Conservation (phyloP, 2,113 vertebrate genomes). For the Eolophus roseicapilla region DNA sequence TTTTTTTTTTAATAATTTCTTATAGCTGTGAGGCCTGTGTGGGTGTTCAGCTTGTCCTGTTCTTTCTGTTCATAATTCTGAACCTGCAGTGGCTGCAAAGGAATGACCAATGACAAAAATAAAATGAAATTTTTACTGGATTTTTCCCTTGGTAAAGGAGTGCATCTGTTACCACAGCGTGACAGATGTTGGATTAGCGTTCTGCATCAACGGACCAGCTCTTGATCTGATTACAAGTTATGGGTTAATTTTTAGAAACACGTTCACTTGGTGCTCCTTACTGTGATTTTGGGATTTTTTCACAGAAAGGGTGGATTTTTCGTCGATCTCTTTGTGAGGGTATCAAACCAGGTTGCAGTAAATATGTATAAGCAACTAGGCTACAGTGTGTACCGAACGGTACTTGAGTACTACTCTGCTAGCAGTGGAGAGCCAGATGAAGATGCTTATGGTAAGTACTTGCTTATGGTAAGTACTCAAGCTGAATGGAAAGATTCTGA, state of each 20-base stretch:
- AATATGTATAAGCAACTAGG: slow-evolving; percentile 96
- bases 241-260: neutral
- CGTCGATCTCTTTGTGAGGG: slow-evolving; percentile 93
- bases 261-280: neutral
- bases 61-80: neutral
- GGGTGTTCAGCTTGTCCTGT: neutral
- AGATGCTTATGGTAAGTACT: slow-evolving; percentile 89
- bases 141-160: neutral
- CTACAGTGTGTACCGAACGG: slow-evolving; percentile 95
- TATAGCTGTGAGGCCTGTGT: neutral
- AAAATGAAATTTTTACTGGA: fast-evolving
- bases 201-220: neutral
- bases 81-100: neutral
- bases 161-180: fast-evolving
- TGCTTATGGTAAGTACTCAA: neutral
- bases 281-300: neutral
- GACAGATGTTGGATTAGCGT: neutral
- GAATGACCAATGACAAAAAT: neutral
- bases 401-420: slow-evolving; percentile 94
- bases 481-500: neutral
- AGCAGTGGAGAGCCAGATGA: slow-evolving; percentile 95
- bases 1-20: fast-evolving
- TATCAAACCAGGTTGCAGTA: slow-evolving; percentile 96
- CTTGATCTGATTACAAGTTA: neutral
- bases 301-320: slow-evolving; percentile 95